A percentile compares a stretch with the other conserved stretches of the same genome.
Evolutionary conservation across 2,113 vertebrate genomes (phyloP).

Genomic region (Phalacrocorax pelagicus): DNA sequence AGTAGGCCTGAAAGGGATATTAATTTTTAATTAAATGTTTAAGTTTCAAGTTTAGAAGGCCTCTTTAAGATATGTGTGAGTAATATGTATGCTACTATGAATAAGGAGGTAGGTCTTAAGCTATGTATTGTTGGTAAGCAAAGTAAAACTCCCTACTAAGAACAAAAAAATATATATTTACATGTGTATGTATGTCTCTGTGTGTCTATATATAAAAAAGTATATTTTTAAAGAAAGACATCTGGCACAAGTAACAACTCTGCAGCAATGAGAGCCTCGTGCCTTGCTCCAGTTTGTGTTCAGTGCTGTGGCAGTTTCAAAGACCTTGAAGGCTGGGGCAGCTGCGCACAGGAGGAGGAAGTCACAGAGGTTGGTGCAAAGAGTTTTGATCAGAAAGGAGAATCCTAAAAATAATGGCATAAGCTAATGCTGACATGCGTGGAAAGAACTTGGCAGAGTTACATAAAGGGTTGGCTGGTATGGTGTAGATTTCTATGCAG

Average conservation of each 20-base stretch:
- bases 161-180: background rate
- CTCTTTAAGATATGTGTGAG: background rate
- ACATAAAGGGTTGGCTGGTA: background rate
- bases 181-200: rapidly evolving
- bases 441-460: background rate
- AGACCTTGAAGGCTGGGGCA: background rate
- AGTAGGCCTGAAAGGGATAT: background rate
- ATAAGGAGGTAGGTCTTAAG: background rate
- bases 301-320: background rate
- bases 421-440: background rate
- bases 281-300: background rate
- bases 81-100: background rate
- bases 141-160: background rate
- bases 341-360: background rate
- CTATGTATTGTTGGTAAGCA: background rate
- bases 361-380: background rate
- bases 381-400: background rate
- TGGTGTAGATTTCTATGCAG: background rate
- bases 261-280: background rate
- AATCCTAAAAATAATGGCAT: background rate
- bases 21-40: background rate
- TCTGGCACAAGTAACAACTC: background rate
- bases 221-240: background rate
- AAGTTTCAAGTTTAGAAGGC: background rate
- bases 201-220: background rate